Conservation (phyloP, 2,113 vertebrate genomes). For the Rattus rattus region DNA sequence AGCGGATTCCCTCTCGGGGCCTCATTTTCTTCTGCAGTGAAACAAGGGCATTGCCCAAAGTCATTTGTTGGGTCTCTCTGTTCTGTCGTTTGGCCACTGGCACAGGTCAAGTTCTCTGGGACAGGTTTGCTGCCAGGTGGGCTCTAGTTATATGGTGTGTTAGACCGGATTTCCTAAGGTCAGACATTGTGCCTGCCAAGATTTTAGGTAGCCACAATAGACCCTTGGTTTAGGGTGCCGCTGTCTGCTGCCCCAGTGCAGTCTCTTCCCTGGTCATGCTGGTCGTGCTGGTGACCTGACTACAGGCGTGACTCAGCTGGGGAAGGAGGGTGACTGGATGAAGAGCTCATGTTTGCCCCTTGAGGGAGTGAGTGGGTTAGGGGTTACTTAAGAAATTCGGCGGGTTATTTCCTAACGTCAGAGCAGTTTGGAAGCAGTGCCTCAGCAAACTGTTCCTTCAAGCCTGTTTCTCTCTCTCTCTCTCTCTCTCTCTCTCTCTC, state of each 20-base stretch:
- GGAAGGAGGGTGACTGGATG: neutral
- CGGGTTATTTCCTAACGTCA: neutral
- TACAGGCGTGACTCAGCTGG: neutral
- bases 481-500: neutral
- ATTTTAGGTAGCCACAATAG: neutral
- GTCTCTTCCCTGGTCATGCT: neutral
- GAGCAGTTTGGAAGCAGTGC: neutral
- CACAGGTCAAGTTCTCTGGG: too few species aligned
- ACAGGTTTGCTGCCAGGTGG: rapidly evolving
- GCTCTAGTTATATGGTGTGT: neutral
- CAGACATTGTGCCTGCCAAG: rapidly evolving
- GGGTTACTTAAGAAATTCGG: neutral
- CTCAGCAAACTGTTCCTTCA: neutral
- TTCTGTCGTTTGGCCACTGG: neutral
- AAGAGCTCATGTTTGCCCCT: neutral
- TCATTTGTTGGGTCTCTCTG: neutral
- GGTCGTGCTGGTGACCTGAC: neutral
- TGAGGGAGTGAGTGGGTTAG: neutral
- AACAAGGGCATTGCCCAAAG: neutral
- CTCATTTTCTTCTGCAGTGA: neutral
- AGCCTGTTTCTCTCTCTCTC: neutral
- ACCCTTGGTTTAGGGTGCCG: too few species aligned
- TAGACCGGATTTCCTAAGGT: neutral
- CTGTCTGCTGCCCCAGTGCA: neutral
- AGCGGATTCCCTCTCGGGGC: neutral